Evolutionary conservation across 2,797 vertebrate genomes (phyloP), one percentile per base, ranked within the genome.

Genomic region (Sylvilagus floridanus): DNA sequence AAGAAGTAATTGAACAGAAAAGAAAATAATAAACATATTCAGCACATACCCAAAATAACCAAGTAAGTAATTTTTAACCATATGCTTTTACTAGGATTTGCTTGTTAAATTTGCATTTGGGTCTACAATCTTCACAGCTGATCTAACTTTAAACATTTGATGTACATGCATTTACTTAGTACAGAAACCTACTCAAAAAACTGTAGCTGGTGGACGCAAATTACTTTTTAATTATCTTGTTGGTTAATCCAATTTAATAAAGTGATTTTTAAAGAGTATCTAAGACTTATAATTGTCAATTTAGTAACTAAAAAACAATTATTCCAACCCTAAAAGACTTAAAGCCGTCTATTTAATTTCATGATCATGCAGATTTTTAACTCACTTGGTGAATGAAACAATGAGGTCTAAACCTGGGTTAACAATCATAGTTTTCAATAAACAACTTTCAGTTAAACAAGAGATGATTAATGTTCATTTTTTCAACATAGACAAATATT

Each of bases 281-380:
- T 88, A 84, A 90, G 75, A 84, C 32, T 91, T 65, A 89, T 4
- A 91, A 68, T 71, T 85, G 47, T 90, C 22, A 83, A 94, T 50
- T 16, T 68, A 69, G 88, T 19, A 93, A 92, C 13, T 68, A 90
- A 22, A 66, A 66, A 91, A 77, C 57, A n/a, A 30, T 42, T 83
- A 11, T 30, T 6, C 32, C 52, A 93, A 78, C 11, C 85, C 78
- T 77, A 42, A 76, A 89, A 87, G 50, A 81, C 14, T 7, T 66
- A 7, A 94, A 90, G 14, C n/a, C 90, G 19, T 75, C 62, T 92
- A 57, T 57, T 96, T 93, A 88, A 95, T 86, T 92, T 84, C 69
- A 93, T 2, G 68, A 69, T 13, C 14, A 81, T 17, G 14, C 17
- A 87, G 66, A 96, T 89, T 81, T 91, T 93, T 89, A 93, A 92